Evolutionary conservation across 2,113 vertebrate species (phyloP).

Genomic region (Spilogale gracilis): DNA sequence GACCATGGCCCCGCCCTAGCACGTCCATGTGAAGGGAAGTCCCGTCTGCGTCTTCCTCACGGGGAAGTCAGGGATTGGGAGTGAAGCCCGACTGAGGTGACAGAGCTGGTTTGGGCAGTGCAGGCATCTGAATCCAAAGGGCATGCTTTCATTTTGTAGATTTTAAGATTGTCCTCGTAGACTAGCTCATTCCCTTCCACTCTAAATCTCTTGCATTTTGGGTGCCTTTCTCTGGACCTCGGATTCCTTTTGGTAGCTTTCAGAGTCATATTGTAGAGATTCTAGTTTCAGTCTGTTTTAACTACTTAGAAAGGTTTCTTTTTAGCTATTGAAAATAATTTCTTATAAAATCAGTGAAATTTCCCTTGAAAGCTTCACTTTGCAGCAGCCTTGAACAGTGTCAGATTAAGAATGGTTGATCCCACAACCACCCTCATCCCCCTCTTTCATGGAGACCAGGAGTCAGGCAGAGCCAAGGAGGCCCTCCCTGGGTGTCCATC

Average conservation of each 20-base stretch:
- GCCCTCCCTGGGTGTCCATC: neutral
- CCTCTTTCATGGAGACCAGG: neutral
- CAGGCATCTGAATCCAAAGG: neutral
- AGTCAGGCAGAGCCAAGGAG: neutral
- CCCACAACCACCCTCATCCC: too few relatives aligned
- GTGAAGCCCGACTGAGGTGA: neutral
- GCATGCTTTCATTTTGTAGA: neutral
- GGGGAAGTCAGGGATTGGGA: neutral
- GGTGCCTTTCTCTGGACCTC: neutral
- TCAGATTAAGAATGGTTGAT: neutral
- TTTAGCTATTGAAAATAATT: neutral
- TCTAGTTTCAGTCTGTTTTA: neutral
- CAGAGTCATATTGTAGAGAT: neutral
- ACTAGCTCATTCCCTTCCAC: neutral
- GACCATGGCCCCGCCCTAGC: fast-evolving
- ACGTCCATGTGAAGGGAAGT: neutral
- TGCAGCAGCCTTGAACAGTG: neutral
- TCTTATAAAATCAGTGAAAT: neutral
- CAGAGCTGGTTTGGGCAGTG: neutral
- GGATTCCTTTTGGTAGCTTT: neutral
- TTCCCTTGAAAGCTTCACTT: neutral
- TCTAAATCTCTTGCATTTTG: neutral
- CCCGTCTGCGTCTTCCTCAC: fast-evolving
- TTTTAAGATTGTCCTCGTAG: neutral
- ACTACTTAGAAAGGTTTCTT: neutral